phyloP scores from a whole-genome alignment of 2,113 vertebrate genomes.

The Centropus unirufus region DNA sequence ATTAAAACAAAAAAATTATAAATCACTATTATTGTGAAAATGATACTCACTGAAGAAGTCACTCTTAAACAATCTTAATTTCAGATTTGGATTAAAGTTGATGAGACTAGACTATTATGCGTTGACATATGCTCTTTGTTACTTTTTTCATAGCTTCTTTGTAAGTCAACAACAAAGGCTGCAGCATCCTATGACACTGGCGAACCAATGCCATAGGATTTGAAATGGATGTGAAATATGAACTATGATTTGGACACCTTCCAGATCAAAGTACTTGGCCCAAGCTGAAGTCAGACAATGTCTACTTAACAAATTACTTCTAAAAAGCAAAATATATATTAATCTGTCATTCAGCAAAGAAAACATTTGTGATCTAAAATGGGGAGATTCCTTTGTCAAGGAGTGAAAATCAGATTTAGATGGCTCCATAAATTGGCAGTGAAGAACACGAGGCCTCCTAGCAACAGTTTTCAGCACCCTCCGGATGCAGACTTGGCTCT shows the following conservation, averaged over 20 bases:
- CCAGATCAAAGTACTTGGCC: not conserved
- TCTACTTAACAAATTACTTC: not conserved
- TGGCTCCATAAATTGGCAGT: not conserved
- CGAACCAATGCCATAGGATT: not conserved
- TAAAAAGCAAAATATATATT: not conserved
- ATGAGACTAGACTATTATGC: not conserved
- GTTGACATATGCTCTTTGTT: not conserved
- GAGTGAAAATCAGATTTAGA: not conserved
- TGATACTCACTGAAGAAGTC: not conserved
- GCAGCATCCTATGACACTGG: not conserved
- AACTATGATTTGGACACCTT: not conserved
- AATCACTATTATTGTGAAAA: not conserved
- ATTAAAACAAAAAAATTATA: not conserved
- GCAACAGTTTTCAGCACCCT: not conserved
- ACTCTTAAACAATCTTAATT: not conserved
- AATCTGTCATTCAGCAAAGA: not conserved
- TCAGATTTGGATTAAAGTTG: not conserved
- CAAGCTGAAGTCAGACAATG: not conserved
- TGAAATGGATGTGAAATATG: not conserved
- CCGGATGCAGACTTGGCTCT: not conserved
- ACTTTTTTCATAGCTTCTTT: not conserved
- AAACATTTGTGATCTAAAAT: not conserved
- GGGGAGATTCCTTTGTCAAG: not conserved
- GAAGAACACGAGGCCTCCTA: not conserved
- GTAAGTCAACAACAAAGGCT: not conserved